These are phyloP conservation scores for Caenorhabditis panamensis DNA, from an alignment of 2,888 invertebrate genomes.

Conservation along the genomic window DNA sequence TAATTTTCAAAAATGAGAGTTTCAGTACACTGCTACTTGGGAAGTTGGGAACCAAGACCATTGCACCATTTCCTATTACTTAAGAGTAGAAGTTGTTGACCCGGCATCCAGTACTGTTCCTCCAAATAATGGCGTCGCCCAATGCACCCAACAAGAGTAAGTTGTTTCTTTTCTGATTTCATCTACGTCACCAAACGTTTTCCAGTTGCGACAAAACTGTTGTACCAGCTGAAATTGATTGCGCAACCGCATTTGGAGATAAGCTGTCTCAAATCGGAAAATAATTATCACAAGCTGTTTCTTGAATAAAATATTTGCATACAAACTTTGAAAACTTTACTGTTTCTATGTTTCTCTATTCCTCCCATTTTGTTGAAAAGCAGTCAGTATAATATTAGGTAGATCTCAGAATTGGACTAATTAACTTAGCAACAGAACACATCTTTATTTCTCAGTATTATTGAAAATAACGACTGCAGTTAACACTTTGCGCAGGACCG, in stretches of 20 bases:
- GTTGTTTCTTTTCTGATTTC: background rate
- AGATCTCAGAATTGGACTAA: no score
- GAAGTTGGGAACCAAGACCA: slow-evolving; percentile 6
- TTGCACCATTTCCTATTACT: background rate
- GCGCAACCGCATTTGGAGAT: background rate
- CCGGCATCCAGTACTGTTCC: background rate
- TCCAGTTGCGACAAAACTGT: background rate
- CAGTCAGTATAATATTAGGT: no score
- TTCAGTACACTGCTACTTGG: background rate
- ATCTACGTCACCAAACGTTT: background rate
- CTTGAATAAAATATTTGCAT: no score
- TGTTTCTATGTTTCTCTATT: no score
- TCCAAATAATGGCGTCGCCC: background rate
- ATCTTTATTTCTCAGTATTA: no score
- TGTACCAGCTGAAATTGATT: background rate
- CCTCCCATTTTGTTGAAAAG: no score
- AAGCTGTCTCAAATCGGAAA: background rate
- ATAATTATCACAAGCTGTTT: background rate
- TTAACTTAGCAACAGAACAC: no score
- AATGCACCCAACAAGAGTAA: slow-evolving; percentile 10
- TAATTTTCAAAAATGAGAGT: background rate
- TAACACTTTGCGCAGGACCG: slow-evolving; percentile 25
- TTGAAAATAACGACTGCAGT: slow-evolving; percentile 8
- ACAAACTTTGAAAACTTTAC: no score
- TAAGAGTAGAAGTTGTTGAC: background rate